Evolutionary conservation across 2,113 vertebrate genomes (phyloP), one percentile per base, ranked within the genome.

Genomic region (Epinephelus lanceolatus): DNA sequence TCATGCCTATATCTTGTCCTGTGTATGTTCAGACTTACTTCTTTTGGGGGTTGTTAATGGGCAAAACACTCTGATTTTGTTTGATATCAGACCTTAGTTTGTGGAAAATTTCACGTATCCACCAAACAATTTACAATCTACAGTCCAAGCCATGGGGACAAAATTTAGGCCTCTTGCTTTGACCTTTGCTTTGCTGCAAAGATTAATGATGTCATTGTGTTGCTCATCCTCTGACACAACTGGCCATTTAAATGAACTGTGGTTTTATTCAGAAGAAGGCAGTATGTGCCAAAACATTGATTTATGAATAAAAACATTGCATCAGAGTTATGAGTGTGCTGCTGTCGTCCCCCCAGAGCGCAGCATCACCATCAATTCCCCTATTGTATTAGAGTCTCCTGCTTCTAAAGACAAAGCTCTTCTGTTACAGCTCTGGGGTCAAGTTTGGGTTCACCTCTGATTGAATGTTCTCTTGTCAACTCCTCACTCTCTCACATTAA

Each of bases 321-420:
- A 70, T 80, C 76, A 70, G 18, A 19, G 33, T 62, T 66, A 10
- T 56, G 13, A 37, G 62, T 25, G 47, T 60, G 23, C 0, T 6
- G 8, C 63, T 67, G 18, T 57, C 13, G n/a, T 37, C 49, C 25
- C 18, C 33, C 65, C 33, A 66, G 47, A 18, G 47, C 53, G 52
- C 52, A n/a, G 65, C 61, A 52, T 13, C 27, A 56, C 17, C 61
- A 81, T 88, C 63, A 71, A 75, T 83, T 75, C 40, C 66, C 67
- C 82, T 53, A 86, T 73, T 89, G 51, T 62, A 67, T 85, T 68
- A 59, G 33, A 85, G 49, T 78, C 59, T 45, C 45, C 63, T 76
- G 67, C 80, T 68, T 74, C 25, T 66, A 13, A 27, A 85, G n/a
- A 93, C 87, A 88, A 83, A 84, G 81, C 72, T 71, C 69, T 17